Percentiles rank a stretch among this genome's conserved stretches.
Evolutionary conservation across 2,797 vertebrate species (phyloP).

Genomic region (Tadarida brasiliensis): DNA sequence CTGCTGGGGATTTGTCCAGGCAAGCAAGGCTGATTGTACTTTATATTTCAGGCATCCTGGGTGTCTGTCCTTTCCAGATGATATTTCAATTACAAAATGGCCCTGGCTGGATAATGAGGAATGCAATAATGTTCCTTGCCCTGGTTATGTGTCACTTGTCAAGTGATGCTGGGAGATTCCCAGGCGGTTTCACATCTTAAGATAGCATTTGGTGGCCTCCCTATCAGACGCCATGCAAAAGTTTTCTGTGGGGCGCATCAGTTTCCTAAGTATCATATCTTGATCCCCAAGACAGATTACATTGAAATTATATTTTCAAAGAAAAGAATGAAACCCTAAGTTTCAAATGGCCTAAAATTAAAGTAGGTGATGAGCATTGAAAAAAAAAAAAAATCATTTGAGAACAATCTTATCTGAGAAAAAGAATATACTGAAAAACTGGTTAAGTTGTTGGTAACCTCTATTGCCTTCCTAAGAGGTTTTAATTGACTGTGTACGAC

Average conservation of each 20-base stretch:
- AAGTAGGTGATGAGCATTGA: not conserved
- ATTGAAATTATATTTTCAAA: slow-evolving; percentile 57
- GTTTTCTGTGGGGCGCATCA: slow-evolving; percentile 22
- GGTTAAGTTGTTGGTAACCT: not conserved
- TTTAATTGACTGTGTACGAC: not conserved
- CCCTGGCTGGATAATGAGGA: slow-evolving; percentile 38
- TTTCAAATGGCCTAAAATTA: slow-evolving; percentile 52
- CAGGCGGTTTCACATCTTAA: slow-evolving; percentile 59
- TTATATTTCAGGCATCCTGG: slow-evolving; percentile 32
- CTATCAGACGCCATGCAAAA: slow-evolving; percentile 58
- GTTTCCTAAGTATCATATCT: slow-evolving; percentile 56
- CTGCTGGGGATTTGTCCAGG: slow-evolving; percentile 69
- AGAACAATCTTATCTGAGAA: not conserved
- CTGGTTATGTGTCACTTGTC: slow-evolving; percentile 57
- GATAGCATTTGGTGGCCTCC: not conserved
- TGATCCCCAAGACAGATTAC: slow-evolving; percentile 43
- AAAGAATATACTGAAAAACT: not conserved
- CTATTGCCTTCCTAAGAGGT: not conserved
- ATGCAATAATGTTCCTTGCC: slow-evolving; percentile 36
- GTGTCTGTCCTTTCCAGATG: slow-evolving; percentile 61
- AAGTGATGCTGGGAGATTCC: slow-evolving; percentile 68
- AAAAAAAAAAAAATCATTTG: slow-evolving; percentile 55
- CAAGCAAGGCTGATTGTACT: slow-evolving; percentile 59
- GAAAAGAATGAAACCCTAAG: slow-evolving; percentile 36
- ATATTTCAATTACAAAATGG: slow-evolving; percentile 63